Conservation (phyloP, 2,113 vertebrate genomes). For the Lipotes vexillifer region DNA sequence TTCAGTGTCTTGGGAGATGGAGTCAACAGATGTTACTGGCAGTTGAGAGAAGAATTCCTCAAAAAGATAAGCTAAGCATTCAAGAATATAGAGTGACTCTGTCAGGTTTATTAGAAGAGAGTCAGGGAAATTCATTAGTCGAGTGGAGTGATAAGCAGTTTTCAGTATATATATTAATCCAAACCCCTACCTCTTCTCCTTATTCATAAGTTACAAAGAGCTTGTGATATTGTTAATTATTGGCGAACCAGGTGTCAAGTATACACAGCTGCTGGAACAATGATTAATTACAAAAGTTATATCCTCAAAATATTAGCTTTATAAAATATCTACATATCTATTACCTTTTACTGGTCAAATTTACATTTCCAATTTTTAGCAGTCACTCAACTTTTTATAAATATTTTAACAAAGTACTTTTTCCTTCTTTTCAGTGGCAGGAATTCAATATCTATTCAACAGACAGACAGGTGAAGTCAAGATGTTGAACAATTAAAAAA, state of each 20-base stretch:
- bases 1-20: not conserved
- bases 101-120: not conserved
- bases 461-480: not conserved
- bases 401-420: not conserved
- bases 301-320: not conserved
- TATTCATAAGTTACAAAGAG: not conserved
- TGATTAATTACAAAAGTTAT: not conserved
- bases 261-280: not conserved
- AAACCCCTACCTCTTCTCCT: not conserved
- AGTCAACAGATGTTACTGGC: not conserved
- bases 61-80: not conserved
- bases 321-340: not conserved
- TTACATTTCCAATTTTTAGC: not conserved
- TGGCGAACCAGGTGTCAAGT: not conserved
- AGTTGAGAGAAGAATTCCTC: not conserved
- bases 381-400: not conserved
- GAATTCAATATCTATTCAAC: slow-evolving; percentile 1
- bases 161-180: not conserved
- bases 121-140: not conserved
- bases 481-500: slow-evolving; percentile 27
- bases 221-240: not conserved
- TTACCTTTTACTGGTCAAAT: not conserved
- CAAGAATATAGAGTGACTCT: not conserved
- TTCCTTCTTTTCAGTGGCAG: slow-evolving; percentile 23
- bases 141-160: not conserved